phyloP scores from a whole-genome alignment of 2,113 vertebrate genomes.

The Cinclus cinclus region DNA sequence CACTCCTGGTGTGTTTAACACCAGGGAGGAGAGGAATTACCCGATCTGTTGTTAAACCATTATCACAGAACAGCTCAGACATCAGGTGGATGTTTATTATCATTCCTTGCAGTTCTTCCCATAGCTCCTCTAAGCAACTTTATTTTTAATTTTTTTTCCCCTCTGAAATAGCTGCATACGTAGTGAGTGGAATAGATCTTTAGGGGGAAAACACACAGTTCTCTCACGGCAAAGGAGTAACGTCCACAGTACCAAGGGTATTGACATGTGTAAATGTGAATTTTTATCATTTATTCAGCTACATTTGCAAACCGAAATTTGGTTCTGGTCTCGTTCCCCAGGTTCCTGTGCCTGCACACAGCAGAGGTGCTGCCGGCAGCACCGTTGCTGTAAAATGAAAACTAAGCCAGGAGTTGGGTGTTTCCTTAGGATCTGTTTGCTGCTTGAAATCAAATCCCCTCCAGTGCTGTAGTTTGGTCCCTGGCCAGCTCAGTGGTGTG shows the following conservation, averaged over 20 bases:
- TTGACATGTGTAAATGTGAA: neutral
- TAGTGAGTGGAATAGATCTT: neutral
- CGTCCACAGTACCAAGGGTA: accelerated
- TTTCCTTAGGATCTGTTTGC: neutral
- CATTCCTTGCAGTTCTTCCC: neutral
- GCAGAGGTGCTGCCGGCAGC: accelerated
- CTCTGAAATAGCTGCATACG: neutral
- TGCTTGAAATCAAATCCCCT: neutral
- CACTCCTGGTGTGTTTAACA: accelerated
- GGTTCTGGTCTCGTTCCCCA: neutral
- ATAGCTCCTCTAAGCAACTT: neutral
- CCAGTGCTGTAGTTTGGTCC: neutral
- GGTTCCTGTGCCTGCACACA: neutral
- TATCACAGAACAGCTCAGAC: neutral
- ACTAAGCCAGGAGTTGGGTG: neutral
- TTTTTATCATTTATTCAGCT: neutral
- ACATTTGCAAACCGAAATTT: neutral
- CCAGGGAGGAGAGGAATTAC: neutral
- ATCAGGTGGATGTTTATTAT: neutral
- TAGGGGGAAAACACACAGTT: accelerated
- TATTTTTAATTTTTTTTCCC: neutral
- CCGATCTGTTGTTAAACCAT: neutral
- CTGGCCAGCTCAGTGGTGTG: neutral
- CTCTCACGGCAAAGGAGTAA: neutral
- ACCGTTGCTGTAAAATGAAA: neutral